A percentile compares a stretch with the other conserved stretches of the same genome.
Conservation (phyloP, 2,797 vertebrate species). For the Corythornis leucogaster region DNA sequence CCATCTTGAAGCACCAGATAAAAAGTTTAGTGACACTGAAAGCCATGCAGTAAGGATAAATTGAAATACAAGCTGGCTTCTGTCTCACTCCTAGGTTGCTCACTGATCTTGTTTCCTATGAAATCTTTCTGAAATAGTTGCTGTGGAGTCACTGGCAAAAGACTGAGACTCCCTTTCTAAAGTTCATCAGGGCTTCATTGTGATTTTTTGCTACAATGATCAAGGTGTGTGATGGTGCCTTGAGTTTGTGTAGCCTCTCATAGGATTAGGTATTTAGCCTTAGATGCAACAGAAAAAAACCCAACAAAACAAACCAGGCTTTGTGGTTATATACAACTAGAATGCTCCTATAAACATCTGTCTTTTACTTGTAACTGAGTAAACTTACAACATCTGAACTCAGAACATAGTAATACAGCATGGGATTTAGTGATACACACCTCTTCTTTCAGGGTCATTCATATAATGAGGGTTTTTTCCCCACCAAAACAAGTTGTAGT, state of each 20-base stretch:
- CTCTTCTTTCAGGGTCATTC: not conserved
- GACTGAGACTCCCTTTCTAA: not conserved
- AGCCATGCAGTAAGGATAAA: not conserved
- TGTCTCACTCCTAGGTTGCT: not conserved
- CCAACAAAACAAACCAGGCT: fast-evolving
- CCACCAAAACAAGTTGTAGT: not conserved
- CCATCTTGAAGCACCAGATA: not conserved
- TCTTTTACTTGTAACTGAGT: not conserved
- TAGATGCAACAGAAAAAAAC: not conserved
- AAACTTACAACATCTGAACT: not conserved
- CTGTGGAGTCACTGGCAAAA: not conserved
- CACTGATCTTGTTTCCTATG: not conserved
- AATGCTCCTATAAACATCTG: not conserved
- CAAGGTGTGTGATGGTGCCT: not conserved
- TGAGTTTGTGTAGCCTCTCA: not conserved
- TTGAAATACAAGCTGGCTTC: not conserved
- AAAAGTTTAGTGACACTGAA: not conserved
- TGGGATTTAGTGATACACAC: not conserved
- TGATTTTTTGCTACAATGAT: not conserved
- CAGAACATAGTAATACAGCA: not conserved
- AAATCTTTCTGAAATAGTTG: not conserved
- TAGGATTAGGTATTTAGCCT: not conserved
- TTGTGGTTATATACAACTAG: not conserved
- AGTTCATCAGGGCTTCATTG: not conserved
- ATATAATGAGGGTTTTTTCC: fast-evolving